phyloP scores from a whole-genome alignment of 2,888 invertebrate genomes.

The Aproaerema taeniolella region DNA sequence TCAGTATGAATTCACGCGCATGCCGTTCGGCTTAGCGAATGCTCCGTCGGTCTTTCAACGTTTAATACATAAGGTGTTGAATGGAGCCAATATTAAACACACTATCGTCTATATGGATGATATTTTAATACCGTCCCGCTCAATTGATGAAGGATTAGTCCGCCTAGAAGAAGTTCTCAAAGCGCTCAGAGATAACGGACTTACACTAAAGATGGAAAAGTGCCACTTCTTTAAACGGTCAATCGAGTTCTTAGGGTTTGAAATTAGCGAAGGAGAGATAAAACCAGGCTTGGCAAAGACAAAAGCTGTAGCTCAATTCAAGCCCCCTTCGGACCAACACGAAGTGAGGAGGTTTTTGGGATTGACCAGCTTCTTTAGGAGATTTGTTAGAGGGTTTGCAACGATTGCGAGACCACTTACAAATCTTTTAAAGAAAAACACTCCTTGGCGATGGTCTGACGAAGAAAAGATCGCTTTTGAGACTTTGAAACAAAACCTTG shows the following conservation, averaged over 20 bases:
- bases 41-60: conserved; percentile 36
- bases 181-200: conserved; percentile 10
- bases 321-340: conserved; percentile 19
- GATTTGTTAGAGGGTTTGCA: conserved; percentile 13
- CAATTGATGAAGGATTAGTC: conserved; percentile 20
- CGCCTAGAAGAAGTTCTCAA: conserved; percentile 19
- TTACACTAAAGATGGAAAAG: conserved; percentile 24
- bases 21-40: conserved; percentile 40
- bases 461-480: conserved; percentile 21
- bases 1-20: conserved; percentile 33
- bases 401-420: conserved; percentile 13
- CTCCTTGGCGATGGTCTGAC: conserved; percentile 3
- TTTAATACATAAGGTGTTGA: conserved; percentile 27
- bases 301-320: conserved; percentile 18
- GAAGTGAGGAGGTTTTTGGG: conserved; percentile 16
- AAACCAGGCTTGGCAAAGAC: conserved; percentile 21
- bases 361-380: conserved; percentile 13
- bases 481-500: conserved; percentile 21
- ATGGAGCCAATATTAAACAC: conserved; percentile 14
- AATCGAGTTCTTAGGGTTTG: conserved; percentile 17
- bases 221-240: conserved; percentile 22
- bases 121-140: conserved; percentile 22
- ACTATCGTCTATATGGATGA: conserved; percentile 29
- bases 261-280: conserved; percentile 19
- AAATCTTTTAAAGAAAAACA: conserved; percentile 8